phyloP scores from a whole-genome alignment of 2,113 vertebrate species.

The Hystrix brachyura region DNA sequence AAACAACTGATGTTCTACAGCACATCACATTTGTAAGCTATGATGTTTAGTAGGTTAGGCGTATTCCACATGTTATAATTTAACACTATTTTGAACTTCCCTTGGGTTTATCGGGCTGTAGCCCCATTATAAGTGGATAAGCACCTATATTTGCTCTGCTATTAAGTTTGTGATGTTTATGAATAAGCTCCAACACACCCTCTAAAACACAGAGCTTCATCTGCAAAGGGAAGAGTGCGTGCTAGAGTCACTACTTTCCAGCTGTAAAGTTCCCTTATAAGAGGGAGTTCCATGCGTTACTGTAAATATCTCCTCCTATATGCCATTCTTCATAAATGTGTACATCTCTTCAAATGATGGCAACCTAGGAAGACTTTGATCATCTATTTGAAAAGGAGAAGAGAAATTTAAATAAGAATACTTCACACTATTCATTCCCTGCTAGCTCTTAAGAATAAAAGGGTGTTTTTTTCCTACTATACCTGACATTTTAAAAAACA shows the following conservation, averaged over 20 bases:
- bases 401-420: slow-evolving; percentile 55
- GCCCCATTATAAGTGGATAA: background rate
- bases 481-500: slow-evolving; percentile 64
- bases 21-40: background rate
- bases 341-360: background rate
- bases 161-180: background rate
- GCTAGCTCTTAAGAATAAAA: slow-evolving; percentile 54
- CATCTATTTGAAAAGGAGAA: slow-evolving; percentile 46
- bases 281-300: background rate
- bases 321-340: background rate
- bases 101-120: too few relatives aligned
- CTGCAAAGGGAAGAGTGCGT: background rate
- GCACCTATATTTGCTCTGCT: background rate
- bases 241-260: background rate
- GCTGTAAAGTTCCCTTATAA: background rate
- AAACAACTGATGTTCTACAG: too few relatives aligned
- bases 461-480: slow-evolving; percentile 32
- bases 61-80: background rate
- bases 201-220: background rate
- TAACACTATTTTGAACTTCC: background rate
- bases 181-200: background rate
- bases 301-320: background rate
- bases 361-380: slow-evolving; percentile 14
- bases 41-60: background rate
- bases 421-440: slow-evolving; percentile 43